Conservation (phyloP, 2,113 vertebrate genomes). For the Camarhynchus parvulus region DNA sequence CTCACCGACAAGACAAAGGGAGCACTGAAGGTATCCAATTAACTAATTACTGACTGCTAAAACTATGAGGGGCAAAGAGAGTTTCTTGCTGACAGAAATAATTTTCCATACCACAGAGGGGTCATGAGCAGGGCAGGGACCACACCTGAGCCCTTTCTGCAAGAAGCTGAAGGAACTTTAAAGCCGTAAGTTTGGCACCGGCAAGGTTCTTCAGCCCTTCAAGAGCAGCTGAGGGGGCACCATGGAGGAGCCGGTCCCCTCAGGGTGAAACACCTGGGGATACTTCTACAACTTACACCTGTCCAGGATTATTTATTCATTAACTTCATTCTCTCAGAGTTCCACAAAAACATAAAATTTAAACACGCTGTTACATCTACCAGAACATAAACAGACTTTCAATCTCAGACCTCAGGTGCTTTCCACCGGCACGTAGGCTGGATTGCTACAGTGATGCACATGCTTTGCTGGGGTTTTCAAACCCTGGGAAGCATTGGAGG, state of each 20-base stretch:
- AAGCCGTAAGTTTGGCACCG: fast-evolving
- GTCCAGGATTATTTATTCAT: neutral
- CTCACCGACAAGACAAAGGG: neutral
- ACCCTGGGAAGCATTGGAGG: fast-evolving
- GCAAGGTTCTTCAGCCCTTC: fast-evolving
- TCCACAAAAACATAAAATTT: neutral
- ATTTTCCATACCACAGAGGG: neutral
- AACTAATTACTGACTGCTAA: neutral
- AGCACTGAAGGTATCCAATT: neutral
- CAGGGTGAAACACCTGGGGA: fast-evolving
- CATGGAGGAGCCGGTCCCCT: fast-evolving
- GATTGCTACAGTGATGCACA: neutral
- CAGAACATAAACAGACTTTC: neutral
- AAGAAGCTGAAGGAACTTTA: neutral
- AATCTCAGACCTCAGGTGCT: no score
- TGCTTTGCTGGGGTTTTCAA: no score
- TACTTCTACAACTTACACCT: neutral
- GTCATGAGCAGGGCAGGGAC: no score
- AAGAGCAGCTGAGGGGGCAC: neutral
- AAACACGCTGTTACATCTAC: fast-evolving
- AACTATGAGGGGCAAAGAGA: fast-evolving
- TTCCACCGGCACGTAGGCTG: fast-evolving
- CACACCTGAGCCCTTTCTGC: neutral
- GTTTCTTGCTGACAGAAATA: neutral
- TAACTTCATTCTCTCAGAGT: neutral